phyloP scores from a whole-genome alignment of 2,797 vertebrate genomes.

The Thalassophryne amazonica region DNA sequence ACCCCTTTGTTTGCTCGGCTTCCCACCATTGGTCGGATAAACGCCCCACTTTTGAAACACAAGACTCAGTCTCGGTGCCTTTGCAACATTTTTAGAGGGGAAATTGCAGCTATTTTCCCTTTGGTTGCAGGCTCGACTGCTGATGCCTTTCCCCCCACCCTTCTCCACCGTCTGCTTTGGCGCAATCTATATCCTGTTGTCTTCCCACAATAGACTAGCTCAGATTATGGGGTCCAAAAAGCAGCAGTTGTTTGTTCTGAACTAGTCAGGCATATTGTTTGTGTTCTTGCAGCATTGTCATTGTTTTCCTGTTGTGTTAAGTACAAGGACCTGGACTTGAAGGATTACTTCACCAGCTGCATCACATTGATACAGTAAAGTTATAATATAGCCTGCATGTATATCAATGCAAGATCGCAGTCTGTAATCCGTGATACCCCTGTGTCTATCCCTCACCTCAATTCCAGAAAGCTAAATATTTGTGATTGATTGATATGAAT shows the following conservation, averaged over 20 bases:
- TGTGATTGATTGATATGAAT: too few relatives aligned
- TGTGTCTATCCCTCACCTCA: too few relatives aligned
- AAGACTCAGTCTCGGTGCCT: neutral
- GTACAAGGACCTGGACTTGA: too few relatives aligned
- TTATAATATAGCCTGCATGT: too few relatives aligned
- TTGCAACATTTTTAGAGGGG: neutral
- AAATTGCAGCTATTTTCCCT: constrained; percentile 23
- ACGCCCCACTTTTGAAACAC: neutral
- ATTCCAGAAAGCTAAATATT: too few relatives aligned
- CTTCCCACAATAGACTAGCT: neutral
- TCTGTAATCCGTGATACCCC: too few relatives aligned
- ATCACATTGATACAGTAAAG: too few relatives aligned
- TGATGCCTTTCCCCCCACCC: neutral
- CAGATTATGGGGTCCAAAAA: neutral
- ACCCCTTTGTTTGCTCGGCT: neutral
- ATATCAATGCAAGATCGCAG: neutral
- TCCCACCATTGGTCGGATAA: constrained; percentile 1
- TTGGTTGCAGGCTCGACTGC: neutral
- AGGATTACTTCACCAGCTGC: too few relatives aligned
- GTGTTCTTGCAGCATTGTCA: too few relatives aligned
- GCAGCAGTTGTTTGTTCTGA: neutral
- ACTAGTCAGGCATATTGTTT: too few relatives aligned
- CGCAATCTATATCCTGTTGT: neutral
- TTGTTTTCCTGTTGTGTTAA: neutral
- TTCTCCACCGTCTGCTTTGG: neutral